Conservation (phyloP, 1,140 invertebrate species). For the Micrasema minimum region DNA sequence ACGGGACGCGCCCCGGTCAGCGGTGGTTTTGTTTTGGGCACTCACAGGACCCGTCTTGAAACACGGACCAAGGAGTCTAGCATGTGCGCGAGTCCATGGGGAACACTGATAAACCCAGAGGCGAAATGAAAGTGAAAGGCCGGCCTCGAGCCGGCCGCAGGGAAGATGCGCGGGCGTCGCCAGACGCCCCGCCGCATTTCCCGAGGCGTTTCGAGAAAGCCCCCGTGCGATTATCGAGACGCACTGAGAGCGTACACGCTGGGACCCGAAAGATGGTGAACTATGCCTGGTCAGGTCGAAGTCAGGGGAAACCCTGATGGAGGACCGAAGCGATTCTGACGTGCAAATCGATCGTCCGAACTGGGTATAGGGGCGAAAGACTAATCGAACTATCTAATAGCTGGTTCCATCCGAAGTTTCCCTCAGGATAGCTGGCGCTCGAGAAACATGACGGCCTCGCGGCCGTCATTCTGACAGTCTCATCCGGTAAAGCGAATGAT, state of each 20-base stretch:
- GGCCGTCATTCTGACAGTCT: slow-evolving; percentile 87
- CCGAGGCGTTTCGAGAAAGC: slow-evolving; percentile 61
- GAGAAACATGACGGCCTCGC: slow-evolving; percentile 68
- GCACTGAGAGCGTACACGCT: slow-evolving; percentile 79
- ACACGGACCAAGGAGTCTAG: slow-evolving; percentile 94
- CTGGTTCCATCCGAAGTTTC: slow-evolving; percentile 92
- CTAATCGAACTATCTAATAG: slow-evolving; percentile 93
- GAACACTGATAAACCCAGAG: slow-evolving; percentile 37
- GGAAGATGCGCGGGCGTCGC: slow-evolving; percentile 61
- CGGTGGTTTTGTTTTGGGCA: slow-evolving; percentile 71
- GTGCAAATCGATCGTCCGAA: slow-evolving; percentile 92
- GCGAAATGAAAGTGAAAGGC: slow-evolving; percentile 73
- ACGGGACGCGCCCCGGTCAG: slow-evolving; percentile 63
- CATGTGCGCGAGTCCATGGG: slow-evolving; percentile 81
- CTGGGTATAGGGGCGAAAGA: slow-evolving; percentile 93
- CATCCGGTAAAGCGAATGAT: slow-evolving; percentile 87
- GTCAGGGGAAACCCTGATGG: slow-evolving; percentile 90
- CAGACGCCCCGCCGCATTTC: slow-evolving; percentile 65
- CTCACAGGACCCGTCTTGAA: slow-evolving; percentile 89
- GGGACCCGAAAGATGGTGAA: slow-evolving; percentile 92
- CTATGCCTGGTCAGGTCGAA: slow-evolving; percentile 89
- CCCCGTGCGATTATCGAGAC: slow-evolving; percentile 64
- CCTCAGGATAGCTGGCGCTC: slow-evolving; percentile 83
- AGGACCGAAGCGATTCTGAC: slow-evolving; percentile 89
- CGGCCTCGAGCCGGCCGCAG: slow-evolving; percentile 61